Percentiles rank a stretch among this genome's conserved stretches.
Evolutionary conservation across 2,888 invertebrate genomes (phyloP).

Genomic region (Cantharis rustica): DNA sequence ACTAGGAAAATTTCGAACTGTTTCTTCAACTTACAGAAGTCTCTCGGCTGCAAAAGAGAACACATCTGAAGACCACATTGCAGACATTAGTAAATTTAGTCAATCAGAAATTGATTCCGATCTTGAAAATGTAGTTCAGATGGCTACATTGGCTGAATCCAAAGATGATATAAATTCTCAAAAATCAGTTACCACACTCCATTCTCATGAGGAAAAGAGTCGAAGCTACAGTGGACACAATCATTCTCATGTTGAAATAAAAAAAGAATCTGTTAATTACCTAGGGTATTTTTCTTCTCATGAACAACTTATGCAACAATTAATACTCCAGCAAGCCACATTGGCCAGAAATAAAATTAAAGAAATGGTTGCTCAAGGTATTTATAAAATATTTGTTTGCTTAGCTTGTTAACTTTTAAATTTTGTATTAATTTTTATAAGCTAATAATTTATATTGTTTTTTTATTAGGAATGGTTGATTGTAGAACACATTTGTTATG

Average conservation of each 20-base stretch:
- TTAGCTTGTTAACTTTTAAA: not conserved
- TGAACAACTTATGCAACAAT: constrained; percentile 67
- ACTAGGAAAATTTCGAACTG: constrained; percentile 67
- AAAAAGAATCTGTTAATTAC: constrained; percentile 69
- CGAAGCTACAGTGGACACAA: constrained; percentile 8
- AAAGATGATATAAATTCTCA: constrained; percentile 9
- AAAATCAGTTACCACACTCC: constrained; percentile 1
- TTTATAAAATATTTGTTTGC: not conserved
- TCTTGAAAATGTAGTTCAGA: constrained; percentile 5
- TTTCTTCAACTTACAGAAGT: constrained; percentile 52
- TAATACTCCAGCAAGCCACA: constrained; percentile 63
- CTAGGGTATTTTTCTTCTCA: constrained; percentile 72
- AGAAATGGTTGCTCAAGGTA: constrained; percentile 65
- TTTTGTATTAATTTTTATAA: not conserved
- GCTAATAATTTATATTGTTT: not conserved
- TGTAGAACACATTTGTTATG: constrained; percentile 73
- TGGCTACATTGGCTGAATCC: not conserved
- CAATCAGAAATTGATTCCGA: constrained; percentile 6
- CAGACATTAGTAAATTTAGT: not conserved
- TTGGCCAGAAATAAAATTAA: constrained; percentile 62
- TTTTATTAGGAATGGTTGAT: constrained; percentile 61
- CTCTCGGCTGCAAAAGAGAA: constrained; percentile 38
- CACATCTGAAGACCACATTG: constrained; percentile 14
- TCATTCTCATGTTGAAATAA: constrained; percentile 50
- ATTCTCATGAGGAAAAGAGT: constrained; percentile 9